Base-by-base conservation (phyloP, 2,113 vertebrate species). In the Gobiocypris rarus region DNA sequence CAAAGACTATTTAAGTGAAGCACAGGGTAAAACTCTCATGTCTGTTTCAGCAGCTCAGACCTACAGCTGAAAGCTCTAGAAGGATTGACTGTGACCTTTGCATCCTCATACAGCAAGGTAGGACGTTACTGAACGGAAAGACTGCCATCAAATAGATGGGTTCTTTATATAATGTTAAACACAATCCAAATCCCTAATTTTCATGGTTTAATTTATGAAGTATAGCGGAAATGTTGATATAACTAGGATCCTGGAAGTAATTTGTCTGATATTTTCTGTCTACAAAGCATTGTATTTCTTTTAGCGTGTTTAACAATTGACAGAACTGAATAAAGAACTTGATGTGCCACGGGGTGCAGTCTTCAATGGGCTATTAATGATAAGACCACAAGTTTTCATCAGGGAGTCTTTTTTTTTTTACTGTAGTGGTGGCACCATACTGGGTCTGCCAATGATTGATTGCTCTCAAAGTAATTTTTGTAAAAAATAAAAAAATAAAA, bases 21-120 rank as follows among this genome's bases (percentile, higher is more conserved):
- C 9, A 48, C 9, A 1, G 65, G 45, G 63, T 41, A 81, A 77
- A 81, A 52, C 17, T 38, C 38, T 38, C 38, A 38, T 38, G 2
- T 10, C 43, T 34, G 78, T 54, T 48, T 81, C 48, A 71, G 28
- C 24, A 84, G 59, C 69, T 58, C 84, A 19, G 24, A 50, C 31
- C 59, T 26, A 24, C 58, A 50, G 48, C 78, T 83, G 38, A 67
- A 59, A 73, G 34, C 24, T 79, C 67, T 70, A 75, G 58, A 85
- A 82, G 31, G 8, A 65, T 87, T 26, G 10, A 31, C 17, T 7
- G 17, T 31, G 19, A 67, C 48, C 26, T 50, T 34, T 28, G 14
- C 24, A 13, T 43, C 58, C 48, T 45, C 15, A 58, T 4, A 65
- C 28, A 65, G 9, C 15, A 14, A 65, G 24, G 38, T 6, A 45